Evolutionary conservation across 2,888 invertebrate genomes (phyloP).

Genomic region (Chloromyia formosa): DNA sequence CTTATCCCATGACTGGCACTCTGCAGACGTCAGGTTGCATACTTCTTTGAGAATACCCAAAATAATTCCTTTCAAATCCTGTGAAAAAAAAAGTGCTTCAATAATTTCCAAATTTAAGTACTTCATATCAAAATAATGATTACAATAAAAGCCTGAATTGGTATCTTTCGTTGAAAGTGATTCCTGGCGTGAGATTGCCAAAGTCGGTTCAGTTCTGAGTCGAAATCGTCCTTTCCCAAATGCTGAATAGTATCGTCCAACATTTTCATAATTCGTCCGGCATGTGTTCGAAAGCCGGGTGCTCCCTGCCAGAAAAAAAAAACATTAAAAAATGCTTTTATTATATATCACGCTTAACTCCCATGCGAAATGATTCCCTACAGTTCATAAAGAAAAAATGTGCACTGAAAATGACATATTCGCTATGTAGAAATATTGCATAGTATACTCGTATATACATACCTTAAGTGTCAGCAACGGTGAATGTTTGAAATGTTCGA

Average conservation of each 20-base stretch:
- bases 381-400: no score
- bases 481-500: conserved; percentile 58
- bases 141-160: conserved; percentile 59
- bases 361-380: no score
- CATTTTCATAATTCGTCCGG: conserved; percentile 58
- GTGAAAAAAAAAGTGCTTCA: not conserved
- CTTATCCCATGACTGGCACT: conserved; percentile 59
- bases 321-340: no score
- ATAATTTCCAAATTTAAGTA: not conserved
- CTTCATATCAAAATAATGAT: conserved; percentile 50
- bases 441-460: conserved; percentile 42
- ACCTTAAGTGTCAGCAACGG: conserved; percentile 58
- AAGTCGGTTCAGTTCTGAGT: conserved; percentile 56
- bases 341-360: no score
- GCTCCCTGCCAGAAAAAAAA: conserved; percentile 53
- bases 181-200: conserved; percentile 58
- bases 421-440: no score
- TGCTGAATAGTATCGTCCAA: conserved; percentile 59
- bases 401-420: no score
- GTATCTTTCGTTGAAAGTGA: conserved; percentile 59
- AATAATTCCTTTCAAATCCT: conserved; percentile 60
- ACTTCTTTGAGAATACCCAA: conserved; percentile 59
- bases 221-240: conserved; percentile 57
- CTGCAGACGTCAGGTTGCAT: conserved; percentile 59
- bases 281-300: conserved; percentile 60